Conservation (phyloP, 2,888 invertebrate genomes). For the Anagyrus pseudococci region DNA sequence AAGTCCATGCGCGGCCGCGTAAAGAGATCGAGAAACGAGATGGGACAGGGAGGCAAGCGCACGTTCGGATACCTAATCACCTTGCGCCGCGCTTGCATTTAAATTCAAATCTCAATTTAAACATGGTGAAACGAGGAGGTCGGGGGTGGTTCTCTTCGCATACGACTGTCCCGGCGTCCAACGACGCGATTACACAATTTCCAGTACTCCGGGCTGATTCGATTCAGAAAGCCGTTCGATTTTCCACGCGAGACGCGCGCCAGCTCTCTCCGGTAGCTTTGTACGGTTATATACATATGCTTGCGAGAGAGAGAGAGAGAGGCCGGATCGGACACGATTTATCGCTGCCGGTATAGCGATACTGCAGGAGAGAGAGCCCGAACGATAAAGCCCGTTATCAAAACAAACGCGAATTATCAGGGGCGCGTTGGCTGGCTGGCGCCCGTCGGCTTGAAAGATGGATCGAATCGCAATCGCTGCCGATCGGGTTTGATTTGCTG, state of each 20-base stretch:
- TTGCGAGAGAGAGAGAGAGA: too few relatives aligned
- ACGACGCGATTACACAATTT: slow-evolving; percentile 51
- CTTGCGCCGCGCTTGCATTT: slow-evolving; percentile 11
- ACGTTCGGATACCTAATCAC: background rate
- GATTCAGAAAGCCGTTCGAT: slow-evolving; percentile 49
- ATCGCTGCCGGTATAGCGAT: slow-evolving; percentile 14
- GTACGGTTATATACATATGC: background rate
- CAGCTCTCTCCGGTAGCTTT: too few relatives aligned
- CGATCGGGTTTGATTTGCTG: slow-evolving; percentile 22
- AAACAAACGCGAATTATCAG: slow-evolving; percentile 36
- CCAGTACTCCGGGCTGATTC: slow-evolving; percentile 53
- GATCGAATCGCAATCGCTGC: slow-evolving; percentile 17
- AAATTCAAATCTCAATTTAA: slow-evolving; percentile 23
- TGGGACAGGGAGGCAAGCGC: background rate
- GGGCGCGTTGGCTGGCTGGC: background rate
- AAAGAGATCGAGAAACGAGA: background rate
- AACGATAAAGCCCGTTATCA: slow-evolving; percentile 18
- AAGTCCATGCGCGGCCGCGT: background rate
- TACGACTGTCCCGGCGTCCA: background rate
- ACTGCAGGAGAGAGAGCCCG: too few relatives aligned
- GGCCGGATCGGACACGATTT: slow-evolving; percentile 18
- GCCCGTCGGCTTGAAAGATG: slow-evolving; percentile 7
- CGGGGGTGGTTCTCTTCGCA: too few relatives aligned
- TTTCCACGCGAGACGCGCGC: slow-evolving; percentile 38
- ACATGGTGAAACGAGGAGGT: too few relatives aligned